These are phyloP conservation scores for Bucorvus abyssinicus DNA, from an alignment of 2,797 vertebrate species.

Conservation along the genomic window DNA sequence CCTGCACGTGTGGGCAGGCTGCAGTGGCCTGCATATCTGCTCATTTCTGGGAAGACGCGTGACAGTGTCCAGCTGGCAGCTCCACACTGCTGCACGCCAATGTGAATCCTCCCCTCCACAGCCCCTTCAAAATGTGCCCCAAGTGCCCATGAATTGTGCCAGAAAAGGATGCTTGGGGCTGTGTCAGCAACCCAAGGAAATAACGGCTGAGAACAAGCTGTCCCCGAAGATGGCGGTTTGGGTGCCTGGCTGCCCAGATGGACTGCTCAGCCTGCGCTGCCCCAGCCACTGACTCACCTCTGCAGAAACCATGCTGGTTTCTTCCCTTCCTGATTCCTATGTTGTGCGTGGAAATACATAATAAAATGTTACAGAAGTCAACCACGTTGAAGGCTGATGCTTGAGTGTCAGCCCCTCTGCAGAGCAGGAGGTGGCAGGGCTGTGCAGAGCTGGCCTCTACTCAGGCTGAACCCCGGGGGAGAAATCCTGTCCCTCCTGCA, in stretches of 20 bases:
- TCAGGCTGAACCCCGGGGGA: background rate
- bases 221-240: background rate
- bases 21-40: constrained; percentile 30
- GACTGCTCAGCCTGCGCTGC: background rate
- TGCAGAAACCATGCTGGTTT: background rate
- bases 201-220: background rate
- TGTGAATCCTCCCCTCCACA: background rate
- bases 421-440: background rate
- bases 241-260: background rate
- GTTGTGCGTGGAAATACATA: background rate
- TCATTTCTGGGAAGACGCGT: background rate
- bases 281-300: background rate
- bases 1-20: background rate
- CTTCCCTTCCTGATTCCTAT: background rate
- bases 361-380: constrained; percentile 28
- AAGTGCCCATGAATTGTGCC: background rate
- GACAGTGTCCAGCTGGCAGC: background rate
- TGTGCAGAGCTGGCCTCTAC: background rate
- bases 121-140: background rate
- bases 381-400: background rate
- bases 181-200: background rate
- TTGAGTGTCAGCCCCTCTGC: rapidly evolving
- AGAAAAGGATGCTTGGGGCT: background rate
- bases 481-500: background rate
- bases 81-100: rapidly evolving